Conservation (phyloP, 2,888 invertebrate genomes). For the Cephonodes hylas region DNA sequence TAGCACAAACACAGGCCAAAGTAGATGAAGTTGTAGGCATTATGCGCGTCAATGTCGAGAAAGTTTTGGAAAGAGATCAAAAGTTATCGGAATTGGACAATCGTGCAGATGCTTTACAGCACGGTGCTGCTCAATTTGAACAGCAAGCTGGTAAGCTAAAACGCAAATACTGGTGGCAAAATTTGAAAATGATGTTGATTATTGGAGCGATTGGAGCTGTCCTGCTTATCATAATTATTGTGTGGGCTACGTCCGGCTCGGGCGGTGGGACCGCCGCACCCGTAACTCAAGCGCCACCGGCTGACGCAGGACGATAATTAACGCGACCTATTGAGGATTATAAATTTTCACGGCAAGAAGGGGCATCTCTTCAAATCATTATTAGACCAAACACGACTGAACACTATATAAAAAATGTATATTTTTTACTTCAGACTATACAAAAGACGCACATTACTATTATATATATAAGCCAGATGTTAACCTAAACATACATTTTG, state of each 20-base stretch:
- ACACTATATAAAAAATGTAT: constrained; percentile 32
- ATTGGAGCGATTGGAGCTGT: constrained; percentile 92
- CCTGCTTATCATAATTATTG: constrained; percentile 91
- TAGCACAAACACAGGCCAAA: constrained; percentile 78
- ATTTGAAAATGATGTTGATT: constrained; percentile 97
- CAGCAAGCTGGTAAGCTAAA: constrained; percentile 98
- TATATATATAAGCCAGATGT: constrained; percentile 18
- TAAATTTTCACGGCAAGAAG: constrained; percentile 34
- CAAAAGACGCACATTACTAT: constrained; percentile 32
- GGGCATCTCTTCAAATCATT: constrained; percentile 27
- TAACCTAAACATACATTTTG: constrained; percentile 15
- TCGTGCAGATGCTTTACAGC: constrained; percentile 96
- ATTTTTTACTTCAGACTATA: constrained; percentile 38
- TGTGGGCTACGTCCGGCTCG: constrained; percentile 73
- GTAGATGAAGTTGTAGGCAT: constrained; percentile 91
- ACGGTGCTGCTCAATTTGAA: constrained; percentile 97
- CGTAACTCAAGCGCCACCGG: constrained; percentile 39
- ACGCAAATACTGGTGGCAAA: constrained; percentile 98
- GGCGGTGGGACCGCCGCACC: constrained; percentile 26
- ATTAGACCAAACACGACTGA: constrained; percentile 45
- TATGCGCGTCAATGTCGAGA: constrained; percentile 98
- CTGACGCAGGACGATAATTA: constrained; percentile 50
- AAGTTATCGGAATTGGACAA: constrained; percentile 97
- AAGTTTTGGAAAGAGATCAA: constrained; percentile 97
- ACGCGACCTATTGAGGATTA: constrained; percentile 16